phyloP scores from a whole-genome alignment of 2,797 vertebrate genomes.

The Karalla daura region DNA sequence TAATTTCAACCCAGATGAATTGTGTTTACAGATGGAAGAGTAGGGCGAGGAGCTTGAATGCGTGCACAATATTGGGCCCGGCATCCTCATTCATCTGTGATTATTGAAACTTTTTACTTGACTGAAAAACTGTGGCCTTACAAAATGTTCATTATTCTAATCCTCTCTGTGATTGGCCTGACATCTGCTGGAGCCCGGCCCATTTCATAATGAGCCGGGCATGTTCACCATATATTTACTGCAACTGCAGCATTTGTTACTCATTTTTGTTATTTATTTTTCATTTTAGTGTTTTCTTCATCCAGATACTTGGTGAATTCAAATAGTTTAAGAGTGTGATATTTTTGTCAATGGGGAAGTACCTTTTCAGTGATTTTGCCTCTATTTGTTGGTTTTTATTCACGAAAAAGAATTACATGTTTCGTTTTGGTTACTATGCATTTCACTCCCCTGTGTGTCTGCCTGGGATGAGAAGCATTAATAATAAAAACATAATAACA shows the following conservation, averaged over 20 bases:
- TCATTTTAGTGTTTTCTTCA: not conserved
- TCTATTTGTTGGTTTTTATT: not conserved
- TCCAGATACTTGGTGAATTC: slow-evolving; percentile 30
- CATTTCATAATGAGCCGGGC: slow-evolving; percentile 63
- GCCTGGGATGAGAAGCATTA: not conserved
- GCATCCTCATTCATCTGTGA: slow-evolving; percentile 51
- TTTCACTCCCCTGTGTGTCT: not conserved
- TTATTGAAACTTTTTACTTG: slow-evolving; percentile 67
- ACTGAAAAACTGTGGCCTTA: slow-evolving; percentile 64
- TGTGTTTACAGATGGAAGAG: slow-evolving; percentile 37
- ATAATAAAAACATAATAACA: too few species aligned
- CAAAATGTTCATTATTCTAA: slow-evolving; percentile 75
- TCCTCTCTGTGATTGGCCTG: slow-evolving; percentile 63
- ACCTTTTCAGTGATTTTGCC: slow-evolving; percentile 14
- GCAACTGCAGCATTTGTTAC: slow-evolving; percentile 25
- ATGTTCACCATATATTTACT: slow-evolving; percentile 28
- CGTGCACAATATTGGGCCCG: slow-evolving; percentile 30
- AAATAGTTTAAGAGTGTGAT: slow-evolving; percentile 9
- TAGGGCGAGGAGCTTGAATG: slow-evolving; percentile 28
- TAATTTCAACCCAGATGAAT: slow-evolving; percentile 18
- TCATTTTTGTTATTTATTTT: slow-evolving; percentile 1
- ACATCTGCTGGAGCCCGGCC: slow-evolving; percentile 57
- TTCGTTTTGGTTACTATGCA: not conserved
- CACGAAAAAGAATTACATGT: not conserved
- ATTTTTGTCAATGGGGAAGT: slow-evolving; percentile 15